Evolutionary conservation across 2,113 vertebrate species (phyloP).

Genomic region (Muntiacus muntjak): DNA sequence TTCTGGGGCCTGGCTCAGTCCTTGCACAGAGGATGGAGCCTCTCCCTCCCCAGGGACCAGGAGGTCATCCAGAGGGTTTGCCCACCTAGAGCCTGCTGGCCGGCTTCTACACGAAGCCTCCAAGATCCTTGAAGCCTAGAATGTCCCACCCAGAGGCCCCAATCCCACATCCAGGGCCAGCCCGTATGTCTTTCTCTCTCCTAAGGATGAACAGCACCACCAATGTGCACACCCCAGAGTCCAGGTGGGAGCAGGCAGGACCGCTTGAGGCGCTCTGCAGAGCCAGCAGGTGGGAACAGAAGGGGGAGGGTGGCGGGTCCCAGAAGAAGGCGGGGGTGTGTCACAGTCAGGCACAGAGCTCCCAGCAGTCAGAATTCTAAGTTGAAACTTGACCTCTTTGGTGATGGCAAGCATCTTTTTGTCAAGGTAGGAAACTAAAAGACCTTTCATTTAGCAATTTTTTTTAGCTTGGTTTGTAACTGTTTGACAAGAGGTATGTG

Average conservation of each 20-base stretch:
- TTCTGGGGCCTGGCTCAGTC: not conserved
- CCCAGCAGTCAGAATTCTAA: not conserved
- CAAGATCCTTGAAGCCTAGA: not conserved
- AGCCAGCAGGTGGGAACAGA: not conserved
- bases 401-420: not conserved
- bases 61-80: not conserved
- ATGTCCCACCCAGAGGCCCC: not conserved
- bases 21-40: not conserved
- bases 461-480: not conserved
- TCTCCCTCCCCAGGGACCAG: not conserved
- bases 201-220: not conserved
- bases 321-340: not conserved
- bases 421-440: not conserved
- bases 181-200: not conserved
- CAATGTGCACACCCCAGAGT: not conserved
- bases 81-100: not conserved
- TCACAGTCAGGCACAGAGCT: not conserved
- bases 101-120: not conserved
- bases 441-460: not conserved
- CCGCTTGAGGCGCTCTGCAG: not conserved
- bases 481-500: not conserved
- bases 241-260: not conserved
- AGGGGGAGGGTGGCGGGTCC: accelerated
- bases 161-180: not conserved
- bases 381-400: not conserved